Conservation (phyloP, 30 jellyfish, hydroid and myxozoan genomes). For the Mastigias papua region DNA sequence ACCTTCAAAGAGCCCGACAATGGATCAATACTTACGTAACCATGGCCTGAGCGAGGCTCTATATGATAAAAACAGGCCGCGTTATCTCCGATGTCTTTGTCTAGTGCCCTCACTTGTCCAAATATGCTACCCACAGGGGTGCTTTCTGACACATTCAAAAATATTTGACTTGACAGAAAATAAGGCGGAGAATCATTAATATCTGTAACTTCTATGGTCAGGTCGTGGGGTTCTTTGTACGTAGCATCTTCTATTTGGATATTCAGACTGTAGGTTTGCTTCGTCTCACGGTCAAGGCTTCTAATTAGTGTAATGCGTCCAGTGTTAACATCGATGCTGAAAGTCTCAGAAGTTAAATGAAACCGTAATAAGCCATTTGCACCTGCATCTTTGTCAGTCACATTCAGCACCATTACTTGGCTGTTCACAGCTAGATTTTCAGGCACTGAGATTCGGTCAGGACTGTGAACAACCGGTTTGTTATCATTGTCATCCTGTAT, state of each 20-base stretch:
- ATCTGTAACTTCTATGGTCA: slow-evolving; percentile 57
- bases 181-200: slow-evolving; percentile 81
- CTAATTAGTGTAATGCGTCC: slow-evolving; percentile 48
- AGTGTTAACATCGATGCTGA: slow-evolving; percentile 33
- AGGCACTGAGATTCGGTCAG: slow-evolving; percentile 28
- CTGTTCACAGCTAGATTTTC: slow-evolving; percentile 55
- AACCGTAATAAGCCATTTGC: slow-evolving; percentile 62
- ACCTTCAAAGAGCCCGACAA: slow-evolving; percentile 62
- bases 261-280: slow-evolving; percentile 13
- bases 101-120: slow-evolving; percentile 40
- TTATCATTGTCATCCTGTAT: slow-evolving; percentile 85
- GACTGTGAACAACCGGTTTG: slow-evolving; percentile 82
- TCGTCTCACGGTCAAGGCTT: slow-evolving; percentile 58
- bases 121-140: slow-evolving; percentile 30
- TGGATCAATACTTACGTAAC: slow-evolving; percentile 28
- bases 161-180: slow-evolving; percentile 1
- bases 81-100: slow-evolving; percentile 47
- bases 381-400: slow-evolving; percentile 82
- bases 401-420: slow-evolving; percentile 54
- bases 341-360: slow-evolving; percentile 21
- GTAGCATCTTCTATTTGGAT: slow-evolving; percentile 60
- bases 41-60: slow-evolving; percentile 62
- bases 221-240: slow-evolving; percentile 8
- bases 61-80: slow-evolving; percentile 49
- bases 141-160: slow-evolving; percentile 60